phyloP scores from a whole-genome alignment of 2,113 vertebrate genomes.

The Tylochromis polylepis region DNA sequence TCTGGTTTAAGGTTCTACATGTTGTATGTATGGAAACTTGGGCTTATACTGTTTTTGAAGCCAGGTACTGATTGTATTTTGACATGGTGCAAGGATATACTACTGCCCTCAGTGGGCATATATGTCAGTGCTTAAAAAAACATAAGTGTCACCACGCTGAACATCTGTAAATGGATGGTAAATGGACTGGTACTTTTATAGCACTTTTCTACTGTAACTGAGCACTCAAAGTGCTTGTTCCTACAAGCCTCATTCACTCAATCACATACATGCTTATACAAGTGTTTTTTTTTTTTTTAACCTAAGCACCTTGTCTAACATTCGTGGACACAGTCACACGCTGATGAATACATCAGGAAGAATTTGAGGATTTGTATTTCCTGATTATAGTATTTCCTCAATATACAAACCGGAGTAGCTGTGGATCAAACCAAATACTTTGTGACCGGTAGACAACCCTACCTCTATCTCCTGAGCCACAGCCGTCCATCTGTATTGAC shows the following conservation, averaged over 20 bases:
- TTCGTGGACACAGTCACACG: neutral
- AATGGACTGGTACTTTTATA: neutral
- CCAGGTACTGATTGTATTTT: neutral
- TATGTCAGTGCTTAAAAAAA: neutral
- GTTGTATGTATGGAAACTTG: neutral
- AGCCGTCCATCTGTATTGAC: neutral
- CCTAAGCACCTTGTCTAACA: neutral
- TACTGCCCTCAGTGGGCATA: neutral
- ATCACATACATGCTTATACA: neutral
- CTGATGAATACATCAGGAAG: neutral
- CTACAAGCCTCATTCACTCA: neutral
- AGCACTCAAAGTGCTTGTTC: neutral
- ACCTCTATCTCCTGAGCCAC: neutral
- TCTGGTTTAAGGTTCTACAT: neutral
- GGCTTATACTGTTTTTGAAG: neutral
- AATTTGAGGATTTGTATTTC: neutral
- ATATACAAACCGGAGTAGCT: rapidly evolving
- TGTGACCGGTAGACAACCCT: neutral
- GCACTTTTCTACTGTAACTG: rapidly evolving
- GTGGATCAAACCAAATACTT: neutral
- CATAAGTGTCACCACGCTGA: neutral
- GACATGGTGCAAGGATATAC: neutral
- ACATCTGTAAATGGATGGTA: neutral
- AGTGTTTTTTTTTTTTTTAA: neutral
- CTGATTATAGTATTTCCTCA: neutral